Conservation (phyloP, 2,888 invertebrate species). For the Metallyticus violacea region DNA sequence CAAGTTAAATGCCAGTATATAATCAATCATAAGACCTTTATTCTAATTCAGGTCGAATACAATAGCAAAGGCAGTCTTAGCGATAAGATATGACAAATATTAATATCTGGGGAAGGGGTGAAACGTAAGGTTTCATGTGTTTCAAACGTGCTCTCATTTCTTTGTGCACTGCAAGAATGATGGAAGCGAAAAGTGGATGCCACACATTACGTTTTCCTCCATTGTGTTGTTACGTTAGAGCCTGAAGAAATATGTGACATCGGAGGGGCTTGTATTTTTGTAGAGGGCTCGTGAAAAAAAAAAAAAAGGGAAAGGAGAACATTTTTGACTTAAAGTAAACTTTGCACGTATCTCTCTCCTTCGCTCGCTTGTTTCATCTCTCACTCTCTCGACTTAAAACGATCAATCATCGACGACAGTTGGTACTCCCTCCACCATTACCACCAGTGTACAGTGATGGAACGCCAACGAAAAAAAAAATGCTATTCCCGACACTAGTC, state of each 20-base stretch:
- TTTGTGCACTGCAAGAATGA: neutral
- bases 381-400: neutral
- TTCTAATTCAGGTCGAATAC: too few species aligned
- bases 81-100: neutral
- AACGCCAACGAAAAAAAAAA: neutral
- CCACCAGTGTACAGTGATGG: neutral
- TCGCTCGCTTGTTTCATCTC: neutral
- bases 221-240: neutral
- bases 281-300: neutral
- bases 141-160: neutral
- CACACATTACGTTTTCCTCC: neutral
- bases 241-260: neutral
- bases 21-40: too few species aligned
- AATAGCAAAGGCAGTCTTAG: too few species aligned
- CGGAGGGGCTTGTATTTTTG: neutral
- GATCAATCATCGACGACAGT: conserved; percentile 9
- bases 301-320: neutral
- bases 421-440: neutral
- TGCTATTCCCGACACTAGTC: neutral
- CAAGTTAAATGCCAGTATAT: too few species aligned
- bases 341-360: neutral
- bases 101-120: neutral
- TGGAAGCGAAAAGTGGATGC: neutral
- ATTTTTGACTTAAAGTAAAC: neutral
- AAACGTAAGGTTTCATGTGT: neutral